Base-by-base conservation (phyloP, 2,797 vertebrate species). In the Manis crassicaudata region DNA sequence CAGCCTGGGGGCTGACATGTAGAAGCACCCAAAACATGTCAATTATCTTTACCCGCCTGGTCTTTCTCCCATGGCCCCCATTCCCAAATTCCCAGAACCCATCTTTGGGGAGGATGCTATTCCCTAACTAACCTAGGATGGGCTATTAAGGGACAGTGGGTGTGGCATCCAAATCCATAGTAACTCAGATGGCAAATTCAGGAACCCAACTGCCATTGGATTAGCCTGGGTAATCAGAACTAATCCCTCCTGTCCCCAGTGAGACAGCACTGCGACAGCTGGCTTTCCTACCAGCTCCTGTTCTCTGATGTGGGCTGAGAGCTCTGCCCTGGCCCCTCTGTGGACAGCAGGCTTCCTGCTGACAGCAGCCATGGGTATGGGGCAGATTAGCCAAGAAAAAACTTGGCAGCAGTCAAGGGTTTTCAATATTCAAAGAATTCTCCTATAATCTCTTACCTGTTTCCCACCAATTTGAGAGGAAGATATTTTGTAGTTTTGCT, bases 201-300 rank as follows among this genome's bases (percentile, higher is more conserved):
- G 72, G 86, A 73, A 62, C 60, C 46, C 70, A 90, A 10, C 4
- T 72, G 89, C 91, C 62, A 17, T 20, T 60, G 92, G 77, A 92
- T 86, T 95, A 95, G 72, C 35, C 75, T 54, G 73, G n/a, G 29
- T 90, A 54, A 85, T 92, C 60, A 82, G 86, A 80, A 91, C 52
- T 87, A 84, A 92, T 60, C 65, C 79, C 29, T 58, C 50, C 80
- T 90, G 46, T 87, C 54, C 96, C 86, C 58, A 60, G 75, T 27
- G 75, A 63, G 67, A 65, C 81, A 54, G 40, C 20, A 4, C 70
- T 43, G 4, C 1, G 60, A 72, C 46, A 50, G 29, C 79, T 88
- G 70, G 46, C 40, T 79, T 58, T 77, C n/a, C 29, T 52, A n/a
- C 27, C 60, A 63, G 37, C 50, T 62, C 23, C 35, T 0, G 0